Percentiles rank a stretch among this genome's conserved stretches.
phyloP scores from a whole-genome alignment of 2,797 vertebrate species.

The Benthosema pterotum region DNA sequence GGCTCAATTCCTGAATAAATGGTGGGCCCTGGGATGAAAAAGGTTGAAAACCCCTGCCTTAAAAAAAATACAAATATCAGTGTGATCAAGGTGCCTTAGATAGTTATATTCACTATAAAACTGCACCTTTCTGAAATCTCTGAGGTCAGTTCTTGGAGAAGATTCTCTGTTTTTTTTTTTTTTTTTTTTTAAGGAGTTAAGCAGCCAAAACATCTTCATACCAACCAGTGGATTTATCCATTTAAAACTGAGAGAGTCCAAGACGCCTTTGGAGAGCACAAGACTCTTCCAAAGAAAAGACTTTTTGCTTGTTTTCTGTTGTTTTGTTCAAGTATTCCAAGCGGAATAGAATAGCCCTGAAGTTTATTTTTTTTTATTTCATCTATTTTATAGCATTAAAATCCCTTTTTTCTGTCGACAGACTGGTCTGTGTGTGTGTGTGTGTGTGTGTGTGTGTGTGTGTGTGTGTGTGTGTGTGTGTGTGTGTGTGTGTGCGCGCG shows the following conservation, averaged over 20 bases:
- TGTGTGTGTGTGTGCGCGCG: not conserved
- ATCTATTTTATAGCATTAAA: constrained; percentile 10
- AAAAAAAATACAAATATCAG: no score
- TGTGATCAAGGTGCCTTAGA: no score
- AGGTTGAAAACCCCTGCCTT: no score
- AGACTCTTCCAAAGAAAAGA: constrained; percentile 28
- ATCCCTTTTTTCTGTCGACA: constrained; percentile 51
- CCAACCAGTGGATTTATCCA: constrained; percentile 20
- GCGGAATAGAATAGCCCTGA: constrained; percentile 60
- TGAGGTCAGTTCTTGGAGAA: constrained; percentile 11
- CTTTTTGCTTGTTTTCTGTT: constrained; percentile 35
- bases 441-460: not conserved
- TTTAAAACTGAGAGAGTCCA: constrained; percentile 25
- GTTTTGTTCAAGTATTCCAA: constrained; percentile 60
- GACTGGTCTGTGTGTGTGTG: constrained; percentile 21
- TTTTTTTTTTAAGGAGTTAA: constrained; percentile 16
- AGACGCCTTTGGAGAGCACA: constrained; percentile 5
- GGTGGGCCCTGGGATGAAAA: no score
- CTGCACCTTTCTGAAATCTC: constrained; percentile 27
- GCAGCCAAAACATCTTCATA: constrained; percentile 12
- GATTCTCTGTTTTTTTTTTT: not conserved
- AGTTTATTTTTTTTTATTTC: constrained; percentile 27
- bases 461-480: not conserved
- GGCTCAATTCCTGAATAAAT: no score
- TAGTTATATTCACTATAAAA: not conserved